Conservation (phyloP, 2,888 invertebrate genomes). For the Dorcus hopei region DNA sequence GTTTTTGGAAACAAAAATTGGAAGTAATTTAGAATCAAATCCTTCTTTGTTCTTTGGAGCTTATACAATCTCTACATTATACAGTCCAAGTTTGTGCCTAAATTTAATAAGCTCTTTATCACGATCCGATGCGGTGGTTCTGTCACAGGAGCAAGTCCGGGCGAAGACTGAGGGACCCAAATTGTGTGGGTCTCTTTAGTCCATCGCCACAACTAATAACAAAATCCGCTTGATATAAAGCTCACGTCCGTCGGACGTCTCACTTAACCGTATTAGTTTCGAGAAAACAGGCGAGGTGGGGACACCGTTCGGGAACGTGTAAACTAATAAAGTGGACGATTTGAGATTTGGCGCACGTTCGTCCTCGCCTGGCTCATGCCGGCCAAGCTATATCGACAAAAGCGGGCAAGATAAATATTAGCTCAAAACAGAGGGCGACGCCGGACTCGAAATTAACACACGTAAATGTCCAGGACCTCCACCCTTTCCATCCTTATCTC, state of each 20-base stretch:
- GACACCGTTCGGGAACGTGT: slow-evolving; percentile 34
- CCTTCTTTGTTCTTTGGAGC: too few relatives aligned
- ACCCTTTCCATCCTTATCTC: too few relatives aligned
- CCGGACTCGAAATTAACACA: background rate
- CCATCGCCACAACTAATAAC: slow-evolving; percentile 30
- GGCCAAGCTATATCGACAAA: slow-evolving; percentile 35
- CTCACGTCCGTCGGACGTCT: slow-evolving; percentile 20
- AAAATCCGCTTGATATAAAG: slow-evolving; percentile 2
- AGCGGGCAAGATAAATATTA: slow-evolving; percentile 39
- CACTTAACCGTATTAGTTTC: slow-evolving; percentile 26
- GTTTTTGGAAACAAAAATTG: too few relatives aligned
- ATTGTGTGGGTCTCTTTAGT: slow-evolving; percentile 18
- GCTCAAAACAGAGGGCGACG: slow-evolving; percentile 13
- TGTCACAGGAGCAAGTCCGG: too few relatives aligned
- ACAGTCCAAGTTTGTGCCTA: too few relatives aligned
- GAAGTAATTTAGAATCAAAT: too few relatives aligned
- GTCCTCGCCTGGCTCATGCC: slow-evolving; percentile 6
- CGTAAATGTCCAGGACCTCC: background rate
- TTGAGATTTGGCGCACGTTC: slow-evolving; percentile 39
- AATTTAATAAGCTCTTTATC: too few relatives aligned
- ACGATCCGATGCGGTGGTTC: too few relatives aligned
- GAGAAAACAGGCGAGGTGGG: slow-evolving; percentile 25
- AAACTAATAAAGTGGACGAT: slow-evolving; percentile 41
- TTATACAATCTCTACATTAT: too few relatives aligned
- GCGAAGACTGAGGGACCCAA: background rate